These are phyloP conservation scores for Dallia pectoralis DNA, from an alignment of 2,797 vertebrate species.

Conservation along the genomic window DNA sequence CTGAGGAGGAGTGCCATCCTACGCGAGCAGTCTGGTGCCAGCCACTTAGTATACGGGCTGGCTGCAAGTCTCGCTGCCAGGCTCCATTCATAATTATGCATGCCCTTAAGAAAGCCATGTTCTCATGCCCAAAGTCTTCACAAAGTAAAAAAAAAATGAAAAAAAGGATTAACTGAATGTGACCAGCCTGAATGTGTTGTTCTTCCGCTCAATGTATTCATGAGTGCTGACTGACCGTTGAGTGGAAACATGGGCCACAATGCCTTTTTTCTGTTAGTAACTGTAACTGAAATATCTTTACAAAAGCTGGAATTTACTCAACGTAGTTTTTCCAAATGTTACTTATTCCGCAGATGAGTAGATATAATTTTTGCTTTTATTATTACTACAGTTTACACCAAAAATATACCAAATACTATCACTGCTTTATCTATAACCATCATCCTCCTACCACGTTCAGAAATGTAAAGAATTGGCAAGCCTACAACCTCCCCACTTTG, in stretches of 20 bases:
- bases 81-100: slow-evolving; percentile 69
- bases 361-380: background rate
- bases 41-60: slow-evolving; percentile 70
- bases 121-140: slow-evolving; percentile 53
- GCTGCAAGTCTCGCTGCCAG: slow-evolving; percentile 64
- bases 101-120: slow-evolving; percentile 66
- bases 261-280: slow-evolving; percentile 41
- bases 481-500: background rate
- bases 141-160: slow-evolving; percentile 37
- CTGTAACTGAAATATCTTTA: too few species aligned
- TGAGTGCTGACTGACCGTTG: slow-evolving; percentile 64
- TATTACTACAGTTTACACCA: background rate
- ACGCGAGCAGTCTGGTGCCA: slow-evolving; percentile 58
- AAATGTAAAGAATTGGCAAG: background rate
- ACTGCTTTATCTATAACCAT: background rate
- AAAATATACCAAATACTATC: background rate
- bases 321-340: background rate
- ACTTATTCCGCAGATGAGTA: background rate
- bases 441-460: background rate
- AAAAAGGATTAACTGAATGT: slow-evolving; percentile 55
- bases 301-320: too few species aligned
- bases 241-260: slow-evolving; percentile 55
- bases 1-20: slow-evolving; percentile 37
- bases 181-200: slow-evolving; percentile 59
- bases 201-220: slow-evolving; percentile 61